phyloP scores from a whole-genome alignment of 2,113 vertebrate species.

The Mobula hypostoma region DNA sequence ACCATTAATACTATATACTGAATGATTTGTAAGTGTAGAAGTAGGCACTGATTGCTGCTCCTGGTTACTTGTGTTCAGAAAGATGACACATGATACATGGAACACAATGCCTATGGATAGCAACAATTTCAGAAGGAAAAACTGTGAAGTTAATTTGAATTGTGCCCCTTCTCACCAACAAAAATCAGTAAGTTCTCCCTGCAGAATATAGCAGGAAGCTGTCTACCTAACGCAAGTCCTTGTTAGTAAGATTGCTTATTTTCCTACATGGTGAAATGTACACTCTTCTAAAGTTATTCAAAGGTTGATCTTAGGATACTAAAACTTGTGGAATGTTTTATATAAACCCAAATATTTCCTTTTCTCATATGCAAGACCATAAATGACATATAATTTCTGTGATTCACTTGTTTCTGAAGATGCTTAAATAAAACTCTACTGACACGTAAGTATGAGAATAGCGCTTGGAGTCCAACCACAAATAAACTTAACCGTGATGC shows the following conservation, averaged over 20 bases:
- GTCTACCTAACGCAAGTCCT: background rate
- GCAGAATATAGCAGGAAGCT: background rate
- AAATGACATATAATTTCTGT: background rate
- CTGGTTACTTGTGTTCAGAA: background rate
- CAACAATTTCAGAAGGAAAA: background rate
- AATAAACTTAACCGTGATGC: background rate
- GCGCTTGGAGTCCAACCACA: background rate
- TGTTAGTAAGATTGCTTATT: background rate
- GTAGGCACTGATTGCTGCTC: too few relatives aligned
- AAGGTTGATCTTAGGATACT: background rate
- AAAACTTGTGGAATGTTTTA: background rate
- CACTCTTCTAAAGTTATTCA: background rate
- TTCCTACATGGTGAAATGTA: background rate
- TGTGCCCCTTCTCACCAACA: background rate
- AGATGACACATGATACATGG: background rate
- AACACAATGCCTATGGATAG: background rate
- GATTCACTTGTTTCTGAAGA: background rate
- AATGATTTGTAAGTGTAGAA: background rate
- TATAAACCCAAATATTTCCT: background rate
- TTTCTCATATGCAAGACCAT: background rate
- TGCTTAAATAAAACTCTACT: background rate
- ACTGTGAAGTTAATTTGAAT: background rate
- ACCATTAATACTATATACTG: background rate
- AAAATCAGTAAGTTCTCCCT: background rate
- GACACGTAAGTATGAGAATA: background rate